Conservation (phyloP, 2,888 invertebrate species). For the Lasioglossum marginatum region DNA sequence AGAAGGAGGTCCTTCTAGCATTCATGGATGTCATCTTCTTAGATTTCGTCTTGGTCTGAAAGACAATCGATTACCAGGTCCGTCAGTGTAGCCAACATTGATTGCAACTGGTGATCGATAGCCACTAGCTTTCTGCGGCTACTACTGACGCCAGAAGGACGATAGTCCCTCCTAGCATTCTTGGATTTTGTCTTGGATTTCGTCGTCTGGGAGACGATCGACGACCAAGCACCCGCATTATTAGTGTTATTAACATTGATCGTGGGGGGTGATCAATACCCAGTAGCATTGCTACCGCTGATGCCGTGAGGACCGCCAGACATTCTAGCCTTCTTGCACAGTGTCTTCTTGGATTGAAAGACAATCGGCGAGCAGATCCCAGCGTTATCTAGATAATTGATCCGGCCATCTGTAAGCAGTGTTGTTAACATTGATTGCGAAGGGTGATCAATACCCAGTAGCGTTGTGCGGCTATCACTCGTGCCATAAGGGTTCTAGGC, state of each 20-base stretch:
- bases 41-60: too few species aligned
- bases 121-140: conserved; percentile 66
- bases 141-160: conserved; percentile 72
- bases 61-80: too few species aligned
- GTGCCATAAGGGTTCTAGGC: conserved; percentile 72
- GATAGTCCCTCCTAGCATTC: conserved; percentile 32
- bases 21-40: too few species aligned
- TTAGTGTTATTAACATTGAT: conserved; percentile 74
- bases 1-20: too few species aligned
- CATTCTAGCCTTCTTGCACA: too few species aligned
- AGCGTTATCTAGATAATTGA: conserved; percentile 68
- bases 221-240: neutral
- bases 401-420: conserved; percentile 72
- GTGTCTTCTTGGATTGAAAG: neutral
- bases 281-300: conserved; percentile 67
- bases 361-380: conserved; percentile 27
- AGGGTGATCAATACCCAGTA: conserved; percentile 78
- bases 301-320: conserved; percentile 68
- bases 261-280: conserved; percentile 76
- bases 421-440: conserved; percentile 77
- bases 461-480: conserved; percentile 70
- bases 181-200: too few species aligned
- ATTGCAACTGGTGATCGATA: conserved; percentile 77
- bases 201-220: too few species aligned
- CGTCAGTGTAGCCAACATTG: conserved; percentile 74